Evolutionary conservation across 1,140 invertebrate genomes (phyloP).

Genomic region (Aphelinus atriplicis): DNA sequence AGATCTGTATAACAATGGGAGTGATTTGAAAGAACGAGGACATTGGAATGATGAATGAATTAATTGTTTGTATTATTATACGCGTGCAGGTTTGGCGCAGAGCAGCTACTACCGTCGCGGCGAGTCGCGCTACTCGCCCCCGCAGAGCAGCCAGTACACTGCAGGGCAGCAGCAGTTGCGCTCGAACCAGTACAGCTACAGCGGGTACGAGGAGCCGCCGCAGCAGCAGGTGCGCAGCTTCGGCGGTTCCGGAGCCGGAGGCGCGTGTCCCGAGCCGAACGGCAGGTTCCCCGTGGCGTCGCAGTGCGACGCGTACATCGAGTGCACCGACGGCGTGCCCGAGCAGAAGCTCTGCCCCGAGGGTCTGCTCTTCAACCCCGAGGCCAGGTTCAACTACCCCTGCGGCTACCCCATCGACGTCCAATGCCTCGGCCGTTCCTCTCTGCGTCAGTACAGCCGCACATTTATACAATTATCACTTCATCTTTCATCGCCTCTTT

Average conservation of each 20-base stretch:
- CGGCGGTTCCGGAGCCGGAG: not conserved
- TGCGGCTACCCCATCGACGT: conserved; percentile 87
- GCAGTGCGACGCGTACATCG: conserved; percentile 80
- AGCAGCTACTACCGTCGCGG: no score
- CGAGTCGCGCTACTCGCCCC: no score
- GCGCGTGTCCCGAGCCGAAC: conserved; percentile 73
- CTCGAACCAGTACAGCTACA: not conserved
- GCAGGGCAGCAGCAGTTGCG: conserved; percentile 1
- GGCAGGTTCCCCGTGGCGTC: conserved; percentile 74
- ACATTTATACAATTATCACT: no score
- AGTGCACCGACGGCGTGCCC: conserved; percentile 77
- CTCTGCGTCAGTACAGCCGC: conserved; percentile 73
- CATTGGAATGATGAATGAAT: no score
- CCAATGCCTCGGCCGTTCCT: conserved; percentile 75
- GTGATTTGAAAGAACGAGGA: no score
- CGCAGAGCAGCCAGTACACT: no score
- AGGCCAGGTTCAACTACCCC: conserved; percentile 77
- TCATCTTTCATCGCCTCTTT: no score
- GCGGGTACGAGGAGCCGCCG: not conserved
- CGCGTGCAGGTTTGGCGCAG: no score
- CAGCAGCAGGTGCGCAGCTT: not conserved
- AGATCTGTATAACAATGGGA: no score
- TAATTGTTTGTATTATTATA: no score
- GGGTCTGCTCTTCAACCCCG: conserved; percentile 84
- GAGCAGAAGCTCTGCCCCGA: conserved; percentile 85